Base-by-base conservation (phyloP, 1,140 invertebrate genomes). In the Caenorhabditis brenneri region DNA sequence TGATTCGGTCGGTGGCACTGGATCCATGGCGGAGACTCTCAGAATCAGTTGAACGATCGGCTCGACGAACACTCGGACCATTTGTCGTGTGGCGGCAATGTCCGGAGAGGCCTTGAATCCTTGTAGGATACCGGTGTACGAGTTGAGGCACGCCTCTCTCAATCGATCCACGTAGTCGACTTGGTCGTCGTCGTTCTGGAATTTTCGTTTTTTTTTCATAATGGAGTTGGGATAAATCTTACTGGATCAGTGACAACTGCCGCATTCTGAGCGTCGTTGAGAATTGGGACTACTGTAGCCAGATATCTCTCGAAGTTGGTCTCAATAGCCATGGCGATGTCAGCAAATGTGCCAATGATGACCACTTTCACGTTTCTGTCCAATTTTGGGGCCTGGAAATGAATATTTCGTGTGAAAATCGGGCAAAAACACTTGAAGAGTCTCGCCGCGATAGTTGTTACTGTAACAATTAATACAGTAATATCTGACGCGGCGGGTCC, bases 321-420 rank as follows among this genome's bases (percentile, higher is more conserved):
- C 33, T 90, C 91, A 27, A 90, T 65, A 6, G 90, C 90, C 36
- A 90, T 65, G 1, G 89, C 89, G 15, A 90, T 82, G 60, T 90
- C 89, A 27, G 90, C 89, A 58, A 90, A 90, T 31, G 74, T 78
- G 19, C 84, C 83, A 16, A 90, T 74, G 5, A 90, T 86, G 12
- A 88, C 85, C 19, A 89, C 85, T 60, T 91, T 91, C 12, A 90
- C 87, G 36, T 79, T 78, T 15, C 84, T 27, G 15, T 89, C 33
- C 9, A 83, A n/a, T 24, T 27, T 79, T 15, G 82, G 65, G 12
- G 69, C 39, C 82, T 79, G 42, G 15, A 83, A 82, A 65, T 48
- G 4, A 42, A 33, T 15, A 39, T 42, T 69, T 39, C 9, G 29
- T 81, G 53, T 16, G 27, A n/a, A n/a, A n/a, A n/a, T n/a, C n/a